A percentile compares a stretch with the other conserved stretches of the same genome.
Evolutionary conservation across 2,888 invertebrate genomes (phyloP).

Genomic region (Synergus laeviventris): DNA sequence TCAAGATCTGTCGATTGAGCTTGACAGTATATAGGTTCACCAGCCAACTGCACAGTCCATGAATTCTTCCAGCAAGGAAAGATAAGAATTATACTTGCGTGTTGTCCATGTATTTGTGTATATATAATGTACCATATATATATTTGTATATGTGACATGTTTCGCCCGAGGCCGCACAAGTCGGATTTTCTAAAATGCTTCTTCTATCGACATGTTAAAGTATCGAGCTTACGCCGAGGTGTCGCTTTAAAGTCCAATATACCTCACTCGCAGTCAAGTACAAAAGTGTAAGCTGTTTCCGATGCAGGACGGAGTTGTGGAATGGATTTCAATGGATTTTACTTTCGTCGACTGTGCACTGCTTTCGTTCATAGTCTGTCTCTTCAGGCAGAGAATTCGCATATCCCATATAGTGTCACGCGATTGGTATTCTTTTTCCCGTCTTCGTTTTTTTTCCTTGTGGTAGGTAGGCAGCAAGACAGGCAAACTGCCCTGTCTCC

Average conservation of each 20-base stretch:
- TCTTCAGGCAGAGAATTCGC: slow-evolving; percentile 7
- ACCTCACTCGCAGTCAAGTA: slow-evolving; percentile 47
- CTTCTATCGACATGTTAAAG: slow-evolving; percentile 22
- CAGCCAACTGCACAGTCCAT: slow-evolving; percentile 16
- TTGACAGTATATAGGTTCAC: neutral
- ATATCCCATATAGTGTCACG: slow-evolving; percentile 23
- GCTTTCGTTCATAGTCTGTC: slow-evolving; percentile 2
- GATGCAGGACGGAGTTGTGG: slow-evolving; percentile 52
- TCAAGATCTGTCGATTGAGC: neutral
- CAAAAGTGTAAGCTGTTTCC: slow-evolving; percentile 56
- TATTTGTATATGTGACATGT: neutral
- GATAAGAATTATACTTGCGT: neutral
- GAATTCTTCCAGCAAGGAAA: slow-evolving; percentile 3
- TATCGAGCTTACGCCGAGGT: slow-evolving; percentile 23
- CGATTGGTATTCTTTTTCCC: slow-evolving; percentile 2
- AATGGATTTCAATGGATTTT: slow-evolving; percentile 59
- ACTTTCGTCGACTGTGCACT: slow-evolving; percentile 41
- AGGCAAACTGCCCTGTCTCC: neutral
- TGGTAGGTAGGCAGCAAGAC: neutral
- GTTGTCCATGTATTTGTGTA: neutral
- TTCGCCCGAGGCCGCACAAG: neutral
- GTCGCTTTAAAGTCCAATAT: slow-evolving; percentile 41
- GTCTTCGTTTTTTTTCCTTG: neutral
- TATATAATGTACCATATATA: neutral
- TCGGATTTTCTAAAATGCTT: slow-evolving; percentile 35